Percentiles rank a stretch among this genome's conserved stretches.
phyloP scores from a whole-genome alignment of 2,888 invertebrate species.

The Mechanitis messenoides region DNA sequence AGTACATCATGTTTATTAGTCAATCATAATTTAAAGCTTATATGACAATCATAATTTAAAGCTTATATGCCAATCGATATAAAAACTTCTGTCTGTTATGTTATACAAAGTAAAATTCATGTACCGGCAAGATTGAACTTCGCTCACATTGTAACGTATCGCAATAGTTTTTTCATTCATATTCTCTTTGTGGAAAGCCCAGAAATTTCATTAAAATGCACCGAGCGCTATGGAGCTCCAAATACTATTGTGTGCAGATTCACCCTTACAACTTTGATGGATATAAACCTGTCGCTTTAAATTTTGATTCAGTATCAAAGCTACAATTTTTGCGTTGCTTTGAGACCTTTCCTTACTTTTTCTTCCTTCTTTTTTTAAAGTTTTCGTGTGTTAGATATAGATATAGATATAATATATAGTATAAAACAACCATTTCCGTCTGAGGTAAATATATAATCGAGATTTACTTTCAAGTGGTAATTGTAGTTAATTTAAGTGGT shows the following conservation, averaged over 20 bases:
- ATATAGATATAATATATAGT: not conserved
- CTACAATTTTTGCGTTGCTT: not conserved
- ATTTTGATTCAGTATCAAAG: conserved; percentile 9
- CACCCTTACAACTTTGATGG: conserved; percentile 34
- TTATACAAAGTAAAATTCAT: conserved; percentile 6
- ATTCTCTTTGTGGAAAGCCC: conserved; percentile 61
- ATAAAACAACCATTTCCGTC: conserved; percentile 53
- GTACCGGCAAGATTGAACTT: conserved; percentile 24
- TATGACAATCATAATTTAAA: too few relatives aligned
- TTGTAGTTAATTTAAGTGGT: conserved; percentile 74
- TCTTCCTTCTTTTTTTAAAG: too few relatives aligned
- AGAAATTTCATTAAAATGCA: conserved; percentile 66
- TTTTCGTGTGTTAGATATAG: too few relatives aligned
- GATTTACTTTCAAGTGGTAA: conserved; percentile 64
- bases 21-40: too few relatives aligned
- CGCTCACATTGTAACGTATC: conserved; percentile 45
- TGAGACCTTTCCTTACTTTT: too few relatives aligned
- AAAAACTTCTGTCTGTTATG: too few relatives aligned
- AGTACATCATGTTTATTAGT: too few relatives aligned
- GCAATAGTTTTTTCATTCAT: conserved; percentile 53
- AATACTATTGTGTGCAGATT: conserved; percentile 35
- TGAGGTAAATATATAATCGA: conserved; percentile 56
- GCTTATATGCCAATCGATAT: too few relatives aligned
- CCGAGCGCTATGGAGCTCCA: conserved; percentile 33
- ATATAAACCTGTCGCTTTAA: conserved; percentile 30